Evolutionary conservation across 2,888 invertebrate genomes (phyloP), one percentile per base, ranked within the genome.

Genomic region (Pollenia amentaria): DNA sequence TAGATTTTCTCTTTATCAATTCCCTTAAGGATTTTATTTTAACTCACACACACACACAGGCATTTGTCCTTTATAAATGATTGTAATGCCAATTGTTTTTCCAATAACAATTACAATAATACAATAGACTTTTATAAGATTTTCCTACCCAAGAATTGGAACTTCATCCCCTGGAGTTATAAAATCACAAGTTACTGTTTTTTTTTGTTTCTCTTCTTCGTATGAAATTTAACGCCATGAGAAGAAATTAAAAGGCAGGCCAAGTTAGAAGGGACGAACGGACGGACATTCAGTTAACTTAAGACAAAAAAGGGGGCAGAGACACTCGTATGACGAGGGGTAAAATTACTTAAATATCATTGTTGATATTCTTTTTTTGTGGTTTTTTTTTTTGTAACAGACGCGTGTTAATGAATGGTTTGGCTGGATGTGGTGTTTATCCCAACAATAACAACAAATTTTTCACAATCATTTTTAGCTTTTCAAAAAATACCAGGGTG

Each of bases 91-190:
- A 87, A 87, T 87, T 87, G 84, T 87, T 87, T 81, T 77, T 84
- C 84, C 73, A 87, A 84, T 84, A 87, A 87, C 87, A 87, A 81
- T 87, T 87, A 87, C 80, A 86, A 83, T 79, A 83, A 80, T 67
- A 77, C 73, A 77, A 82, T 77, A 77, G 79, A 73, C 77, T 79
- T 80, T 73, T 82, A 79, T 79, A 86, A 69, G 69, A 78, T 73
- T 69, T 76, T 82, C 62, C 62, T 69, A 60, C 10, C 21, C 51
- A 12, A 70, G 29, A 51, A 48, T 16, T 18, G 14, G 48, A 62
- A 60, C 62, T 46, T 46, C 83, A 83, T 77, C 83, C 83, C 83
- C 64, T 70, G 76, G 77, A 77, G 70, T 77, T 83, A 76, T 55
- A 84, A 73, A 78, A 82, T 78, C 72, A 60, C 78, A 73, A 84